A percentile compares a stretch with the other conserved stretches of the same genome.
These are phyloP conservation scores for Calameuta filiformis DNA, from an alignment of 2,888 invertebrate species.

Conservation along the genomic window DNA sequence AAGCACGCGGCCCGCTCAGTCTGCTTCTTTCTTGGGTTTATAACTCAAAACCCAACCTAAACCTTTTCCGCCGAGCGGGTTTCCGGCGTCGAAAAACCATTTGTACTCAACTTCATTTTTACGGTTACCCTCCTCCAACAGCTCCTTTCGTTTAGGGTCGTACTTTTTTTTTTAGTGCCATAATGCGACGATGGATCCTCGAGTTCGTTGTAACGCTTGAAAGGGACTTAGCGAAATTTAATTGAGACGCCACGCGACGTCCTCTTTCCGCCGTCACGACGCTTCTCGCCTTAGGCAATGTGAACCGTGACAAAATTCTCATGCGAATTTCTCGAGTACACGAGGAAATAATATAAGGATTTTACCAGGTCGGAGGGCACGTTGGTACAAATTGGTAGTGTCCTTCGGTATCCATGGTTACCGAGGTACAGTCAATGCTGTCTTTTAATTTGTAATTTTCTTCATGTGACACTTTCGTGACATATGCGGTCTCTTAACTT, in stretches of 20 bases:
- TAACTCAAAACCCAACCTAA: background rate
- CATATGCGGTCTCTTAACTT: background rate
- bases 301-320: slow-evolving; percentile 24
- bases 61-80: background rate
- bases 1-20: slow-evolving; percentile 38
- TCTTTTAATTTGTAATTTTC: background rate
- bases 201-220: background rate
- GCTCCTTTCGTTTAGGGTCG: background rate
- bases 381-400: background rate
- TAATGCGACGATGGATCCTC: background rate
- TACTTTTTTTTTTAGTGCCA: background rate
- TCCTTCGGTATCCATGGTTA: background rate
- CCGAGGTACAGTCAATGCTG: background rate
- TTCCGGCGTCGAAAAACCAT: background rate
- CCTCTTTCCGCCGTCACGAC: background rate
- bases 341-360: background rate
- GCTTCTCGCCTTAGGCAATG: background rate
- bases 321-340: slow-evolving; percentile 38
- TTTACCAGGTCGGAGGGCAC: background rate
- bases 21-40: slow-evolving; percentile 20
- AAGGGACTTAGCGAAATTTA: background rate
- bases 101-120: background rate
- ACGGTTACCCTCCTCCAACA: too few species aligned
- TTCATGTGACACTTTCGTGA: background rate
- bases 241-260: background rate